Percentiles rank a stretch among this genome's conserved stretches.
Conservation (phyloP, 1,140 invertebrate species). For the Heliconius congener region DNA sequence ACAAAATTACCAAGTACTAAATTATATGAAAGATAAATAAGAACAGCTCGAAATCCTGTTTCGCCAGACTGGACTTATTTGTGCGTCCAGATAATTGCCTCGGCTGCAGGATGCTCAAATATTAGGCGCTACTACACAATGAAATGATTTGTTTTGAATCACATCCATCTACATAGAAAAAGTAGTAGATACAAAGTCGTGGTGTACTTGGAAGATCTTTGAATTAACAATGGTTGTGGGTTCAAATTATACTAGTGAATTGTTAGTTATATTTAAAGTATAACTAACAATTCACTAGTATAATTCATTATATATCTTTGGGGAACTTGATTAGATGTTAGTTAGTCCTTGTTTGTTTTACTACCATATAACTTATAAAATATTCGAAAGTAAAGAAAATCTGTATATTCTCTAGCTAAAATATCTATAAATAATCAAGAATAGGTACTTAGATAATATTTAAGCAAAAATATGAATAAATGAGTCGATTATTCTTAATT, state of each 20-base stretch:
- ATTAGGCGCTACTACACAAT: conserved; percentile 4
- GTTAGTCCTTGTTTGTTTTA: no score
- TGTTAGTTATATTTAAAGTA: background rate
- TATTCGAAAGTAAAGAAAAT: no score
- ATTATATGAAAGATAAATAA: background rate
- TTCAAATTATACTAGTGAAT: background rate
- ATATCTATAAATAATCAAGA: no score
- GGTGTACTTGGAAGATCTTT: no score
- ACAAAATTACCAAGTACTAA: background rate
- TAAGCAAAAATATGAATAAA: no score
- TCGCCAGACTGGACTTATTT: conserved; percentile 28
- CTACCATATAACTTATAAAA: no score
- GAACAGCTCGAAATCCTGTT: conserved; percentile 22
- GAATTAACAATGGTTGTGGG: background rate
- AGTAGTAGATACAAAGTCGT: no score
- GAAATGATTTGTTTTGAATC: background rate
- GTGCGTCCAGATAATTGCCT: conserved; percentile 22
- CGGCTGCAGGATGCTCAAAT: conserved; percentile 17
- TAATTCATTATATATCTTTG: no score
- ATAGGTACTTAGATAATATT: no score
- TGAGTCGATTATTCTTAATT: background rate
- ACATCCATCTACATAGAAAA: background rate
- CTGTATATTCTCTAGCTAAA: no score
- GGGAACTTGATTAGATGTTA: no score
- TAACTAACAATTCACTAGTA: no score